Evolutionary conservation across 2,888 invertebrate genomes (phyloP), one percentile per base, ranked within the genome.

Genomic region (Calliphora vomitoria): DNA sequence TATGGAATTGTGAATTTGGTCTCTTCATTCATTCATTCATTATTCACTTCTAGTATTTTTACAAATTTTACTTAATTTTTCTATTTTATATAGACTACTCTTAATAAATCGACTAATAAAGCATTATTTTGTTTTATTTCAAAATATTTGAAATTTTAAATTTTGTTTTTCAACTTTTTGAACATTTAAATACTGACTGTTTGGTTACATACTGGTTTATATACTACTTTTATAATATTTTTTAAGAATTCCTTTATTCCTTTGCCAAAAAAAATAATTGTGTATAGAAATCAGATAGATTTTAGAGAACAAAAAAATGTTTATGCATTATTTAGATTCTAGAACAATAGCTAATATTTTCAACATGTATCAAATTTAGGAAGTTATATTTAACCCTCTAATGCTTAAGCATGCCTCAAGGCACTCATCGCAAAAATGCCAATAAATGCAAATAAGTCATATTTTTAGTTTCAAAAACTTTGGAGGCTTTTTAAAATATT

Each of bases 111-210:
- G 18, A 64, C 35, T 71, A 53, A 53, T 53, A 53, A 71, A 71
- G 71, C 50, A 18, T 53, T 50, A 1, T 53, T 50, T 8, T 35
- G n/a, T 53, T 64, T 41, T 38, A 18, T 64, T 18, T 35, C 25
- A 35, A 53, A 50, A 50, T 53, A 18, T 18, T 53, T 71, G 31
- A 68, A 68, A 68, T 68, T 35, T 71, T 3, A n/a, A 53, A 53
- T 18, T n/a, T 68, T 69, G 11, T 68, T 68, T 58, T 31, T 68
- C 15, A 74, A 35, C 31, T 18, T 58, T 74, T 82, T 75, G 58
- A 82, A 75, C 82, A 75, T 69, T 69, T 50, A 69, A 82, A 82
- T 82, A 82, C 82, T 82, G 82, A 82, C 60, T 68, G 75, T 15
- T 82, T 68, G 75, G 20, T 82, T 82, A 62, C 75, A 69, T 69